phyloP scores from a whole-genome alignment of 2,113 vertebrate species.

The Turdus rufiventris region DNA sequence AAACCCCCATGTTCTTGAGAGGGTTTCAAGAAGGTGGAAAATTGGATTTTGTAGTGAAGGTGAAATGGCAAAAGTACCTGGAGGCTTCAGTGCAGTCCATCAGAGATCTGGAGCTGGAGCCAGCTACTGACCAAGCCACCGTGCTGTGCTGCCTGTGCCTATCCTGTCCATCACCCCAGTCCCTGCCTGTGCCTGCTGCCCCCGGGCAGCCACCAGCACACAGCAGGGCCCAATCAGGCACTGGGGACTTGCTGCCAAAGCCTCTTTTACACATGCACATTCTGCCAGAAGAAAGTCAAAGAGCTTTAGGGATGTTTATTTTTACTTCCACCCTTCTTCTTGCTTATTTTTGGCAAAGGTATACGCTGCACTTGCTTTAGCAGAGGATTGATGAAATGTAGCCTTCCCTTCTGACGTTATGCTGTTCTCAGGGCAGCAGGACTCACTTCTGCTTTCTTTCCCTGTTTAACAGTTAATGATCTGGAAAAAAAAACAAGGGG shows the following conservation, averaged over 20 bases:
- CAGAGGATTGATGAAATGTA: neutral
- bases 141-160: fast-evolving
- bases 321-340: neutral
- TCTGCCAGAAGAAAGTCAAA: neutral
- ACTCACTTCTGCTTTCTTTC: constrained; percentile 6
- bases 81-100: neutral
- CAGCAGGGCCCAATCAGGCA: fast-evolving
- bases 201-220: fast-evolving
- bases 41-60: neutral
- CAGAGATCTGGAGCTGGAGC: neutral
- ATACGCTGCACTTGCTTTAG: neutral
- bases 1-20: neutral
- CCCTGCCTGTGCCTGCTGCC: fast-evolving
- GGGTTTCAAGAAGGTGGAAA: neutral
- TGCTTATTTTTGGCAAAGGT: neutral
- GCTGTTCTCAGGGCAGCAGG: neutral
- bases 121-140: fast-evolving
- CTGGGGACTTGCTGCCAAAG: neutral
- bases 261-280: neutral
- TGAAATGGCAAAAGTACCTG: neutral
- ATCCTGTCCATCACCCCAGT: fast-evolving
- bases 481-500: constrained; percentile 25
- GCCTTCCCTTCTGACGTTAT: neutral
- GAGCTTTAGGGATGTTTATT: neutral
- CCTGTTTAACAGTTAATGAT: constrained; percentile 61